These are phyloP conservation scores for Xestia c-nigrum DNA, from an alignment of 2,888 invertebrate species.

Conservation along the genomic window DNA sequence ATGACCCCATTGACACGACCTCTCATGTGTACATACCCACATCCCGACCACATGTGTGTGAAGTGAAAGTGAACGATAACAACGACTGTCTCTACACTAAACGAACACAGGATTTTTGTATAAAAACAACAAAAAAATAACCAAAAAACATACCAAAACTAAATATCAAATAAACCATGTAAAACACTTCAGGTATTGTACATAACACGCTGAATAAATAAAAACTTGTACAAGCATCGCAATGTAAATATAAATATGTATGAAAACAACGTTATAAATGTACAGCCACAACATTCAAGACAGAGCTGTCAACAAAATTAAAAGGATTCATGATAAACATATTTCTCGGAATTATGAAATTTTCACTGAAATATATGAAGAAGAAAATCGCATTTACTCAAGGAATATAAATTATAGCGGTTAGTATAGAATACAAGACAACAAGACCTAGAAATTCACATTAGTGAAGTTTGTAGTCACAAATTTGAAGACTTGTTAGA, in stretches of 20 bases:
- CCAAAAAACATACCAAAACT: background rate
- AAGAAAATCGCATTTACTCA: background rate
- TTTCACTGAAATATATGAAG: background rate
- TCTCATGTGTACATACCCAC: conserved; percentile 74
- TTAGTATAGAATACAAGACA: background rate
- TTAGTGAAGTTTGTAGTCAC: background rate
- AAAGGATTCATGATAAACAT: conserved; percentile 42
- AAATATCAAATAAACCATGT: conserved; percentile 11
- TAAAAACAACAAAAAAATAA: conserved; percentile 26
- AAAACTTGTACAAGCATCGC: conserved; percentile 22
- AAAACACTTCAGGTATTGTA: conserved; percentile 32
- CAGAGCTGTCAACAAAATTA: conserved; percentile 36
- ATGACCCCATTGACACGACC: conserved; percentile 70
- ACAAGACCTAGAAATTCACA: background rate
- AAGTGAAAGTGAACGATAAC: conserved; percentile 67
- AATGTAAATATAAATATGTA: conserved; percentile 44
- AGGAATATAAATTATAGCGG: conserved; percentile 4
- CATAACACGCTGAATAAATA: conserved; percentile 12
- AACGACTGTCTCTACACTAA: conserved; percentile 36
- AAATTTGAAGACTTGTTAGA: background rate
- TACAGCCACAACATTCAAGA: conserved; percentile 28
- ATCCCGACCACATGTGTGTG: conserved; percentile 68
- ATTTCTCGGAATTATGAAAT: conserved; percentile 22
- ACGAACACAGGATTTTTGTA: conserved; percentile 38
- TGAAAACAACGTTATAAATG: conserved; percentile 51